Conservation (phyloP, 2,797 vertebrate species). For the Muscicapa striata region DNA sequence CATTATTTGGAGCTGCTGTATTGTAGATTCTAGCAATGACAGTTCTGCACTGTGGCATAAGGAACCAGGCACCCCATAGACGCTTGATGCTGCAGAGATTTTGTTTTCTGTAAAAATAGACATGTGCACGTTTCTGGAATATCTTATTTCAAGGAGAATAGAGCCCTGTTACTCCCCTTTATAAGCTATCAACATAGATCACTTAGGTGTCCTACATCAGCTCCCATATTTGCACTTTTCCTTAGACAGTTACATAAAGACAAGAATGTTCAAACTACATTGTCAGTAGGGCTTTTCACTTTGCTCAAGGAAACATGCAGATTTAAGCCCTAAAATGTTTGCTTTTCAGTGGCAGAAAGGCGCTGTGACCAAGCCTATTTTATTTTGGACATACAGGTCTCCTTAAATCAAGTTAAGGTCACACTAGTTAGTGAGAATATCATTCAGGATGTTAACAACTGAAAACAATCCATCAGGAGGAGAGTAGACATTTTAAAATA, state of each 20-base stretch:
- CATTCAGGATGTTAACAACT: constrained; percentile 25
- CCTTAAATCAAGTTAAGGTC: constrained; percentile 57
- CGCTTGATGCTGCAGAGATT: neutral
- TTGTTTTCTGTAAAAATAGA: neutral
- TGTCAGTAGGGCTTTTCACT: neutral
- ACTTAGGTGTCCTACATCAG: neutral
- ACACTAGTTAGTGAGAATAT: neutral
- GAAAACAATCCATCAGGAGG: constrained; percentile 25
- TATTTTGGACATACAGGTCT: constrained; percentile 15
- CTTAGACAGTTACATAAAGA: neutral
- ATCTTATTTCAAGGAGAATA: neutral
- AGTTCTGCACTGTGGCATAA: neutral
- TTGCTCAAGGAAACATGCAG: neutral
- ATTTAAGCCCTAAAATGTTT: neutral
- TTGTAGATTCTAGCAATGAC: neutral
- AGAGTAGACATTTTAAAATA: neutral
- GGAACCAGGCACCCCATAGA: neutral
- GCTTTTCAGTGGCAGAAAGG: neutral
- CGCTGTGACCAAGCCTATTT: neutral
- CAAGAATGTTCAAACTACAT: neutral
- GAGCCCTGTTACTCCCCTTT: neutral
- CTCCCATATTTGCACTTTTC: neutral
- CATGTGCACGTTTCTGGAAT: neutral
- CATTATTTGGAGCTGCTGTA: rapidly evolving
- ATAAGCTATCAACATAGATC: neutral